Evolutionary conservation across 2,797 vertebrate species (phyloP).

Genomic region (Toxotes lorentzi): DNA sequence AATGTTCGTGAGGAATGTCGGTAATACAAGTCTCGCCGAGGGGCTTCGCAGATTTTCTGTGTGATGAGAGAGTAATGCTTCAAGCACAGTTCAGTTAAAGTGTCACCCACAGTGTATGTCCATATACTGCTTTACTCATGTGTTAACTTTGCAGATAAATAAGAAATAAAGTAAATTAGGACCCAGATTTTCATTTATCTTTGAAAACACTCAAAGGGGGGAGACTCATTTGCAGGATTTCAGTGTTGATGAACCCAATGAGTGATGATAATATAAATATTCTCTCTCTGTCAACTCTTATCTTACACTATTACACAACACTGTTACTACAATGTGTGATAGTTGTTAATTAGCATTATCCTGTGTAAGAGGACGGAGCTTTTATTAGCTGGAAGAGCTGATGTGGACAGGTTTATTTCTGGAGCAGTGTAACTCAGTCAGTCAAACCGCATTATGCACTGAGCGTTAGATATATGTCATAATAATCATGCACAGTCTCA

Average conservation of each 20-base stretch:
- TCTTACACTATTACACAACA: not conserved
- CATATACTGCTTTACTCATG: not conserved
- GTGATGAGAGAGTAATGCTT: slow-evolving; percentile 36
- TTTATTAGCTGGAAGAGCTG: slow-evolving; percentile 11
- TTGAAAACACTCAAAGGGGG: not conserved
- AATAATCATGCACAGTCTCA: not conserved
- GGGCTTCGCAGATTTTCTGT: slow-evolving; percentile 24
- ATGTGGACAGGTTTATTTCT: slow-evolving; percentile 23
- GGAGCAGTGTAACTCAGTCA: slow-evolving; percentile 11
- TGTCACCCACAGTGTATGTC: slow-evolving; percentile 7
- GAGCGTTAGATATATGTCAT: not conserved
- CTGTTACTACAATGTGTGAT: not conserved
- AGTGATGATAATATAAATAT: slow-evolving; percentile 9
- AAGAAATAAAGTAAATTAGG: slow-evolving; percentile 7
- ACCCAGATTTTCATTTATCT: slow-evolving; percentile 18
- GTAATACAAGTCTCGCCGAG: not conserved
- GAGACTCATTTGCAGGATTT: slow-evolving; percentile 10
- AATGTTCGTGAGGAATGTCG: slow-evolving; percentile 18
- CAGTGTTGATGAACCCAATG: not conserved
- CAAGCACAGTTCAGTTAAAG: not conserved
- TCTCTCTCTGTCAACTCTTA: not conserved
- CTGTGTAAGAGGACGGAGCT: not conserved
- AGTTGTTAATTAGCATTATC: slow-evolving; percentile 5
- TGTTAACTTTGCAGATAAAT: slow-evolving; percentile 2
- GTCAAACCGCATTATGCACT: not conserved